These are phyloP conservation scores for Drosophila truncata DNA, from an alignment of 1,140 invertebrate genomes.

Conservation along the genomic window DNA sequence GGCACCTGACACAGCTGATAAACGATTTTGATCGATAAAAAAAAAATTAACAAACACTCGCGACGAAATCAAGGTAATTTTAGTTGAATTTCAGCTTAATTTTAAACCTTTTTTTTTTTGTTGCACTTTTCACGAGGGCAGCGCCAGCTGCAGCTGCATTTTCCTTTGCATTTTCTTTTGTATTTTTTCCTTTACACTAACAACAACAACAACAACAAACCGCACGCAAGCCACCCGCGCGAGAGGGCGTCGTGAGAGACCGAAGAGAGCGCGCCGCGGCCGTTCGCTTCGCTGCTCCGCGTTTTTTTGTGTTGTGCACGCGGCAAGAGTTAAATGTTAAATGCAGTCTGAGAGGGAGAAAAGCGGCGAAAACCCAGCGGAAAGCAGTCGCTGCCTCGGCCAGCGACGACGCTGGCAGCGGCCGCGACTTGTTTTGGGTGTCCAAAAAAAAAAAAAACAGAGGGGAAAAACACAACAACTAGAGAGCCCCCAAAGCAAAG, in stretches of 20 bases:
- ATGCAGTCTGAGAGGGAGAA: slow-evolving; percentile 66
- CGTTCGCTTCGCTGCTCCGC: slow-evolving; percentile 61
- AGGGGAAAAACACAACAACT: slow-evolving; percentile 3
- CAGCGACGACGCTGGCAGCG: slow-evolving; percentile 26
- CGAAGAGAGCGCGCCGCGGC: slow-evolving; percentile 55
- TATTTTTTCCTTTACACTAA: slow-evolving; percentile 40
- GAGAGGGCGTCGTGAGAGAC: slow-evolving; percentile 14
- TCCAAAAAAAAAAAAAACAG: slow-evolving; percentile 25
- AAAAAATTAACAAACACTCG: slow-evolving; percentile 23
- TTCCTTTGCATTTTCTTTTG: slow-evolving; percentile 30
- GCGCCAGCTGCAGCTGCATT: slow-evolving; percentile 31
- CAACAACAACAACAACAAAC: slow-evolving; percentile 44
- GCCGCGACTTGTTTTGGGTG: slow-evolving; percentile 63
- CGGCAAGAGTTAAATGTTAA: slow-evolving; percentile 84
- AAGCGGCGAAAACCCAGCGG: slow-evolving; percentile 39
- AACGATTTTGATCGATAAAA: slow-evolving; percentile 43
- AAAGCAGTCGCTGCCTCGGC: slow-evolving; percentile 23
- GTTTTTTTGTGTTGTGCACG: slow-evolving; percentile 68
- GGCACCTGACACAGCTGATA: slow-evolving; percentile 54
- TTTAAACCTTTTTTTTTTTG: slow-evolving; percentile 24
- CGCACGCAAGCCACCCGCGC: slow-evolving; percentile 42
- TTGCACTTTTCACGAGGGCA: slow-evolving; percentile 20
- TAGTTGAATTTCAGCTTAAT: slow-evolving; percentile 21
- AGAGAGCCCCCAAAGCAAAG: slow-evolving; percentile 21
- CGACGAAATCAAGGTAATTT: slow-evolving; percentile 12